Base-by-base conservation (phyloP, 2,888 invertebrate genomes). In the Dimorphilus gyrociliatus region DNA sequence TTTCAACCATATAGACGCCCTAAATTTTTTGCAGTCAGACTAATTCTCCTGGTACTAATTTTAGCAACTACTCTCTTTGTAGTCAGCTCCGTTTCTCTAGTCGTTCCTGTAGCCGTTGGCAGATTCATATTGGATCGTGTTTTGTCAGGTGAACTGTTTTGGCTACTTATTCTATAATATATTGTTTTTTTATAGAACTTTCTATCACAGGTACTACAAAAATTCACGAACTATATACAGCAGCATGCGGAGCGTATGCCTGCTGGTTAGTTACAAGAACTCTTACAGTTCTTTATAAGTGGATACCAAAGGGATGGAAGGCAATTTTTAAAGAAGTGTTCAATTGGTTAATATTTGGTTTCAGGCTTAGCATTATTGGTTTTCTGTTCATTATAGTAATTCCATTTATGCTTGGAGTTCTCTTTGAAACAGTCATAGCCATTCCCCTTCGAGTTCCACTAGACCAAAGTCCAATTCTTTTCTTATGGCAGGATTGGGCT, bases 161-260 rank as follows among this genome's bases (percentile, higher is more conserved):
- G 26, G 26, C 24, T 19, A 24, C 8, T 8, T 10, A 13, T 19
- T 17, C 29, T 30, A 6, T 18, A 24, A 15, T 29, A 30, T 19
- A 34, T 44, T 10, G 15, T 19, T 12, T 10, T 36, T 8, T 31
- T 8, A 19, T 33, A 17, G 16, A 5, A 2, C 16, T 30, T 29
- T 26, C 19, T 32, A 21, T 47, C 51, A 30, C 48, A 64, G 73
- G 75, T 2, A 73, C 74, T 23, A 63, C 55, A 2, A 60, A 63
- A 38, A 81, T 90, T 0, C 92, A 94, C 60, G 94, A 94, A 63
- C 65, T 94, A 3, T 94, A 97, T 59, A 92, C 92, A 0, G 82
- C 86, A 0, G 86, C 90, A 1, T 81, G 81, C 55, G 81, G 94
- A 4, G 76, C 86, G 41, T 97, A 94, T 65, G 72, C 86, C 12